Conservation (phyloP, 2,888 invertebrate species). For the Sussaba pulchella region DNA sequence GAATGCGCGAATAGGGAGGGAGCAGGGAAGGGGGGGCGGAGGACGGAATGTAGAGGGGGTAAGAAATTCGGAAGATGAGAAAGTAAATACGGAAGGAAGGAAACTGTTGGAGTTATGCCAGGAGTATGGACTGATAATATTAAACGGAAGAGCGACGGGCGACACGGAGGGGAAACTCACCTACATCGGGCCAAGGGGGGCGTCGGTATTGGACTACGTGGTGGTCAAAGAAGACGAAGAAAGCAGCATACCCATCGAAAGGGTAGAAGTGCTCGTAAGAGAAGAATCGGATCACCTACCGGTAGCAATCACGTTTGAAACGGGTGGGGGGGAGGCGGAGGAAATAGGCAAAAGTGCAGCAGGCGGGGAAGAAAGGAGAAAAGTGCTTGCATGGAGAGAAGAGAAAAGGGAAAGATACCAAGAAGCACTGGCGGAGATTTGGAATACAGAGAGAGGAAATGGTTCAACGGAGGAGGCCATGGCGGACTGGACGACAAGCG, state of each 20-base stretch:
- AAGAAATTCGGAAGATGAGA: background rate
- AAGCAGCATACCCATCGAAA: background rate
- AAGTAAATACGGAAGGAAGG: background rate
- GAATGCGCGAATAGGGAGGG: background rate
- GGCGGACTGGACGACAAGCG: background rate
- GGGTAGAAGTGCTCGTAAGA: background rate
- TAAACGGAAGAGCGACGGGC: conserved; percentile 11
- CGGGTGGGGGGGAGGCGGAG: background rate
- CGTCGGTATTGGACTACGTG: conserved; percentile 17
- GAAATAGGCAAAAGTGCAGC: background rate
- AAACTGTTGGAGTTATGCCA: conserved; percentile 2
- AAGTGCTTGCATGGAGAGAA: background rate
- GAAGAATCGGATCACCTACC: conserved; percentile 13
- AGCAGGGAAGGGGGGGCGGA: background rate
- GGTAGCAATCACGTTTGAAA: background rate
- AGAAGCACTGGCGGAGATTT: background rate
- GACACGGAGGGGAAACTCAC: conserved; percentile 4
- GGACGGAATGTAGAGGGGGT: background rate
- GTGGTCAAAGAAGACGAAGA: background rate
- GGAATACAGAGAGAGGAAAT: background rate
- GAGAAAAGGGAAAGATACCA: background rate
- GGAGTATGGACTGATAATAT: background rate
- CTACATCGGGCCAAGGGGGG: background rate
- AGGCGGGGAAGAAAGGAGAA: background rate
- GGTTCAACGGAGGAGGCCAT: background rate